Conservation (phyloP, 2,888 invertebrate genomes). For the Heliconius erato region DNA sequence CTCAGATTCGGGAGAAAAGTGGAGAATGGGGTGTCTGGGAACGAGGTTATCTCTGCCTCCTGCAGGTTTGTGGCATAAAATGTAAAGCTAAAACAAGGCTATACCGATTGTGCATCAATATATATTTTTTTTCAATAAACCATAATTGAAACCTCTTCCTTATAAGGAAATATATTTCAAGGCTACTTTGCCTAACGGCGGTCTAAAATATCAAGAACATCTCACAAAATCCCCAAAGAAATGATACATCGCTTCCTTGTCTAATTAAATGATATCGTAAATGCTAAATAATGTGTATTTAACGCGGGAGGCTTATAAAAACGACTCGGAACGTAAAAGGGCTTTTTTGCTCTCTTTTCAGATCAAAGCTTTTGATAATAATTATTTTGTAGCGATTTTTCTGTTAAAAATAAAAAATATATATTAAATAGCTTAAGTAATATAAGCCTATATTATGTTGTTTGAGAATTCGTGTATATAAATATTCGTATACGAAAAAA, state of each 20-base stretch:
- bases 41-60: no score
- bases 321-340: not conserved
- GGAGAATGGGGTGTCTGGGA: no score
- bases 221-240: not conserved
- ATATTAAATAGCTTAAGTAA: not conserved
- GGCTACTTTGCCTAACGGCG: no score
- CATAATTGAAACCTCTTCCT: no score
- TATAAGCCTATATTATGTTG: not conserved
- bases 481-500: no score
- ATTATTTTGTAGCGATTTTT: not conserved
- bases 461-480: not conserved
- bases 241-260: slow-evolving; percentile 3
- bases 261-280: slow-evolving; percentile 7
- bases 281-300: not conserved
- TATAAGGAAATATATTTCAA: no score
- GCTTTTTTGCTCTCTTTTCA: slow-evolving; percentile 1
- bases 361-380: slow-evolving; percentile 5
- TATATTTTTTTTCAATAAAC: no score
- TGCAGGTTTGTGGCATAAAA: no score
- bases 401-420: not conserved
- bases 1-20: no score
- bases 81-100: no score
- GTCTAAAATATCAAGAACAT: not conserved
- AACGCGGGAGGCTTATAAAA: not conserved
- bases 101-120: no score